Base-by-base conservation (phyloP, 23 tunicate genomes). In the Styela clava region DNA sequence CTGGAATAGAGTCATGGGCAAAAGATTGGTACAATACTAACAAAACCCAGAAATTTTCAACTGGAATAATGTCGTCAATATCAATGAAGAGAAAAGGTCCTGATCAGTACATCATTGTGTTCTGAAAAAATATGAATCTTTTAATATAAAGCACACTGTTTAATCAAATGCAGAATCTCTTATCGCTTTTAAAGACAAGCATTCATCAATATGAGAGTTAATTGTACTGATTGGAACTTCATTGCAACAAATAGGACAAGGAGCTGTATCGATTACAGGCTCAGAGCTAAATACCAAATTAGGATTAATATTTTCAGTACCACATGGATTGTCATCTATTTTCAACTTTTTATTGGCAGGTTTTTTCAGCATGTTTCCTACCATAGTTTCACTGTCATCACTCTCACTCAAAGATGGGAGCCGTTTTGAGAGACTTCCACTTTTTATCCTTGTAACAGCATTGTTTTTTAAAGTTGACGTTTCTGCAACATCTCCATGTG, bases 181-280 rank as follows among this genome's bases (percentile, higher is more conserved):
- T 26, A 76, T 76, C 18, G 81, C 81, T 35, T 76, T 36, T 26
- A 76, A 16, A 20, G 81, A 76, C 12, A 76, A 29, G 30, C 81
- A 76, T 18, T 76, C 81, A 76, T 76, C 81, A 25, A 76, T 29
- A 76, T 76, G 81, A 51, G 23, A 32, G 52, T 76, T 76, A 26
- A 76, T 76, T 1, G 12, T 7, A n/a, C 30, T 27, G n/a, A 44
- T 20, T 24, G 81, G 68, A 9, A 51, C 32, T 29, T 33, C n/a
- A 7, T 25, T 27, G 24, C 44, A 36, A 52, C 81, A 76, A 21
- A 76, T 76, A 7, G 81, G 81, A 44, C 81, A 76, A 7, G 81
- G 27, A 76, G 64, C 65, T 7, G 7, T 71, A 26, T 71, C 77
- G n/a, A 16, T 68, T 18, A 16, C 20, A 24, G 24, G 24, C 27